A percentile compares a stretch with the other conserved stretches of the same genome.
phyloP scores from a whole-genome alignment of 2,888 invertebrate species.

The Macrosoma leucophasiata region DNA sequence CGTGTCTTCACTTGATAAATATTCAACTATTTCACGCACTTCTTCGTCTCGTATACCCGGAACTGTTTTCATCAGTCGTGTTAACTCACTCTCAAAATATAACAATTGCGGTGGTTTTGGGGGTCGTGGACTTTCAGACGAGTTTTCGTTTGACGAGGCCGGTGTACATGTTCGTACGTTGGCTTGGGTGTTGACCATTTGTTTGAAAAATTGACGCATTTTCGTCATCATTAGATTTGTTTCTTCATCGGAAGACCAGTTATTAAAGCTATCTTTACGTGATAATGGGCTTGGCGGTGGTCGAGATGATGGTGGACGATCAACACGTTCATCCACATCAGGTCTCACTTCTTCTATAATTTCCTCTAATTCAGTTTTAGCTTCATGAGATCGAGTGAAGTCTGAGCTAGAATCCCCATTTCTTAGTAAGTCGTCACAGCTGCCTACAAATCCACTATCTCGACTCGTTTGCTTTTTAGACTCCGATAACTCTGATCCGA shows the following conservation, averaged over 20 bases:
- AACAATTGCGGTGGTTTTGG: slow-evolving; percentile 90
- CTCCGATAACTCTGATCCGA: slow-evolving; percentile 75
- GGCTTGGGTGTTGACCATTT: slow-evolving; percentile 86
- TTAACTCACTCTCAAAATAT: slow-evolving; percentile 92
- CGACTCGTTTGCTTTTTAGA: slow-evolving; percentile 88
- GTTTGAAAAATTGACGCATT: slow-evolving; percentile 94
- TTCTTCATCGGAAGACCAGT: slow-evolving; percentile 96
- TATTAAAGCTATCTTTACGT: slow-evolving; percentile 93
- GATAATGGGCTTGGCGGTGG: slow-evolving; percentile 77
- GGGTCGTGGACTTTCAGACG: slow-evolving; percentile 77
- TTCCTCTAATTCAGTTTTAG: slow-evolving; percentile 75
- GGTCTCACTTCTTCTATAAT: slow-evolving; percentile 76
- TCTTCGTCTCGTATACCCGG: slow-evolving; percentile 93
- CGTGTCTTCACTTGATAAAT: slow-evolving; percentile 92
- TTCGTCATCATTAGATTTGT: slow-evolving; percentile 97
- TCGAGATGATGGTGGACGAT: slow-evolving; percentile 69
- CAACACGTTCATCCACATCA: slow-evolving; percentile 66
- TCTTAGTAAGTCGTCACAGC: slow-evolving; percentile 88
- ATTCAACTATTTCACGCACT: slow-evolving; percentile 93
- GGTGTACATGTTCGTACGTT: slow-evolving; percentile 74
- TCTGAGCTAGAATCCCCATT: slow-evolving; percentile 76
- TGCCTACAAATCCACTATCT: slow-evolving; percentile 92
- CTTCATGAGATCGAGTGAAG: slow-evolving; percentile 66
- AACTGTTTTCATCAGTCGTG: slow-evolving; percentile 93
- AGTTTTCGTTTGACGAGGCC: slow-evolving; percentile 66